Evolutionary conservation across 2,113 vertebrate species (phyloP), one percentile per base, ranked within the genome.

Genomic region (Pelobates fuscus): DNA sequence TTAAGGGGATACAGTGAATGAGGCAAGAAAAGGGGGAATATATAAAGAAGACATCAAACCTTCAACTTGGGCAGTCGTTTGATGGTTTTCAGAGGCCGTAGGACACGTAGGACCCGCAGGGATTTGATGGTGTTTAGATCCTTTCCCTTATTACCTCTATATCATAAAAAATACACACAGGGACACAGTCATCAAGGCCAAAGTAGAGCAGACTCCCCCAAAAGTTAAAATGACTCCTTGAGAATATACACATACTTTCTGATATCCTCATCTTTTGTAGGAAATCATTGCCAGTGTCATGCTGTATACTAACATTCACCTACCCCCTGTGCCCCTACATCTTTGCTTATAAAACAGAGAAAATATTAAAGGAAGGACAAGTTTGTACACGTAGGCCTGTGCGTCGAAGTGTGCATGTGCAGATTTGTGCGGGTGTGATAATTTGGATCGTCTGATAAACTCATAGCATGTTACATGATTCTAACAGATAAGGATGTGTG

Each of bases 101-200:
- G 87, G 37, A 98, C 97, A 0, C 97, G 86, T 23, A 98, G 90
- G 8, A 98, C 97, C 37, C 97, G 85, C 80, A 98, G 87, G 0
- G 97, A 98, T 86, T 98, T 98, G 88, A 98, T 98, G 3, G 97
- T 98, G 91, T 91, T 98, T 87, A 98, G 95, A 84, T 98, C 97
- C 84, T 98, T 98, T 64, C 95, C 97, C 91, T 98, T 98, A 87
- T 90, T 96, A 74, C 95, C 96, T 89, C 97, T 98, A 89, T 77
- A 87, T 60, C 55, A 71, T 29, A 26, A 37, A 25, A 24, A 29
- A 20, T 29, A 61, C 37, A 44, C 14, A 21, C 32, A 17, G 49
- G 46, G 3, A 26, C 26, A 24, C 18, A 52, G 37, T 41, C 37
- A 41, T 12, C 37, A 41, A 7, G 14, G 14, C 37, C 1, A 2